phyloP scores from a whole-genome alignment of 1,140 invertebrate genomes.

The Mylabris phalerata region DNA sequence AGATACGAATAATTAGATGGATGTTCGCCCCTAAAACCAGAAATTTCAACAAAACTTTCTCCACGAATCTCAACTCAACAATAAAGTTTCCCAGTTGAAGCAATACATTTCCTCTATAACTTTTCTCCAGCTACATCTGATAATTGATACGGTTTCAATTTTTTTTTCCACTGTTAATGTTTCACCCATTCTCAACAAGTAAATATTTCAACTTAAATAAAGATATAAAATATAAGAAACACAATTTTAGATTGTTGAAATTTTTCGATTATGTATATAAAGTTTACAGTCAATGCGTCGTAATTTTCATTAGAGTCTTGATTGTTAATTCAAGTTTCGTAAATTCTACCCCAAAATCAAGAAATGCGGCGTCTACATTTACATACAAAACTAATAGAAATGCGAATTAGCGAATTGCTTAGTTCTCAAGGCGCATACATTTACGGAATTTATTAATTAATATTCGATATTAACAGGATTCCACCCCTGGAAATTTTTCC shows the following conservation, averaged over 20 bases:
- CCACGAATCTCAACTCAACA: too few species aligned
- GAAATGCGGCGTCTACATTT: conserved; percentile 25
- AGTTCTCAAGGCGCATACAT: conserved; percentile 17
- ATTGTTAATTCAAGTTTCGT: conserved; percentile 24
- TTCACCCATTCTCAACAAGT: too few species aligned
- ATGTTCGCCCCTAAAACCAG: too few species aligned
- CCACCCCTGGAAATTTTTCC: neutral
- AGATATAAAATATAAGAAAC: too few species aligned
- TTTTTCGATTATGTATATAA: neutral
- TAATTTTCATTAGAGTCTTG: conserved; percentile 22
- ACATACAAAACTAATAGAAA: conserved; percentile 33
- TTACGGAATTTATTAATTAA: conserved; percentile 21
- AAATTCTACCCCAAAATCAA: conserved; percentile 22
- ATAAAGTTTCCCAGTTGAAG: too few species aligned
- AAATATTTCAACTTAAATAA: too few species aligned
- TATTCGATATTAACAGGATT: conserved; percentile 19
- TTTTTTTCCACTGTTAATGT: too few species aligned
- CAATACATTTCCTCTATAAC: too few species aligned
- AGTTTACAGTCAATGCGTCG: conserved; percentile 13
- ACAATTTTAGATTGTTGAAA: too few species aligned
- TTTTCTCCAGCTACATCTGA: too few species aligned
- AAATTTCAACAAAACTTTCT: too few species aligned
- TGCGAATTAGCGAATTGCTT: conserved; percentile 28
- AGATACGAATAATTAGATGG: conserved; percentile 12
- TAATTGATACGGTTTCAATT: too few species aligned